A percentile compares a stretch with the other conserved stretches of the same genome.
Conservation (phyloP, 35 echinoderm and acorn worm species). For the Chiridota heheva region DNA sequence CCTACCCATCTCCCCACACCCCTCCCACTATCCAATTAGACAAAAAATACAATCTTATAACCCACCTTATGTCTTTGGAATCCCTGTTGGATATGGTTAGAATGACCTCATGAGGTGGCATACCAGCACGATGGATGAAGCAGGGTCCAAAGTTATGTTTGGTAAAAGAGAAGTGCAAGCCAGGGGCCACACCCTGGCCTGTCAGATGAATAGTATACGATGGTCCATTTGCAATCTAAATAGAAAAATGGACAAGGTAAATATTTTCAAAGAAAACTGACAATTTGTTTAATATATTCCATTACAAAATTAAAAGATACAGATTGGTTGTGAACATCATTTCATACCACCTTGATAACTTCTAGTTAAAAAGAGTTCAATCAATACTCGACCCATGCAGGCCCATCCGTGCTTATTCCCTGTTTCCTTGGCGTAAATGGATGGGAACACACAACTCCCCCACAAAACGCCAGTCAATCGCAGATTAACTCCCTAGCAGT, state of each 20-base stretch:
- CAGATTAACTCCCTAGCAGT: too few species aligned
- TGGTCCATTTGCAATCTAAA: slow-evolving; percentile 93
- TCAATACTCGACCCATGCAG: too few species aligned
- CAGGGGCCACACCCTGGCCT: slow-evolving; percentile 81
- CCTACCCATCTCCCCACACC: too few species aligned
- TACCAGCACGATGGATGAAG: slow-evolving; percentile 97
- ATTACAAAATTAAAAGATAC: background rate
- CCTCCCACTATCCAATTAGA: too few species aligned
- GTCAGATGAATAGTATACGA: slow-evolving; percentile 70
- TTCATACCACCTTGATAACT: too few species aligned
- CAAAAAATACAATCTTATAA: too few species aligned
- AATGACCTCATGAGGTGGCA: slow-evolving; percentile 65
- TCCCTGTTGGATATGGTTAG: slow-evolving; percentile 91
- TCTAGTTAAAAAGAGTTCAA: too few species aligned
- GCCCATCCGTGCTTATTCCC: too few species aligned
- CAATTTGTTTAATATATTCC: background rate
- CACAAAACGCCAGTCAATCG: too few species aligned
- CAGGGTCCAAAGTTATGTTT: slow-evolving; percentile 97
- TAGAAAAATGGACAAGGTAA: background rate
- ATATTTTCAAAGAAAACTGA: background rate
- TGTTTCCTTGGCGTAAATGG: too few species aligned
- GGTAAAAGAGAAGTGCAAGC: slow-evolving; percentile 91
- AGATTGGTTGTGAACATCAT: background rate
- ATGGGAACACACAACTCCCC: too few species aligned
- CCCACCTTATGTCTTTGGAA: slow-evolving; percentile 87